Evolutionary conservation across 2,797 vertebrate species (phyloP), one percentile per base, ranked within the genome.

Genomic region (Argyrosomus regius): DNA sequence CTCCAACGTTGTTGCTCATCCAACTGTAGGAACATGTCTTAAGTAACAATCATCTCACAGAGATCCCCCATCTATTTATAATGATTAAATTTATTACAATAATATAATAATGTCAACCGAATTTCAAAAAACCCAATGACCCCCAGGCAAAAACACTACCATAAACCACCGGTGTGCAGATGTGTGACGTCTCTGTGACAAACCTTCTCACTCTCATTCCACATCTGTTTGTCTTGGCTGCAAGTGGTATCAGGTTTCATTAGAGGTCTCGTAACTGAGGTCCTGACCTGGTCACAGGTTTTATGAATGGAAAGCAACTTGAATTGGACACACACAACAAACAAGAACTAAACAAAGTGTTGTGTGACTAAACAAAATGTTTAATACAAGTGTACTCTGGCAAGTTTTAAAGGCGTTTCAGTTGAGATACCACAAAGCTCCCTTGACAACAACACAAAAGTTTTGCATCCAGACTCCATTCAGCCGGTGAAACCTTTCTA

Each of bases 1-100:
- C 20, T 75, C 9, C 43, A 50, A 18, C 52, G 9, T 70, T 61
- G 18, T 62, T 69, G 39, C 31, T 46, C 7, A 58, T 61, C 59
- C 0, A 78, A 56, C 39, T 43, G 41, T 3, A 61, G 26, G 0
- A 45, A 26, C 28, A 65, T 22, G 4, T 9, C n/a, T 49, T 24
- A 56, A 43, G 17, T 24, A 56, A 43, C 17, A 24, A 7, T 26
- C 10, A 48, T 24, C 16, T 41, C 56, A 56, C n/a, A 65, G 20
- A 50, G 22, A 58, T 65, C 54, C 8, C 16, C 8, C 6, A 41
- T 46, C 26, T 61, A 18, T 70, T 68, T 35, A 35, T 45, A 49
- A 68, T 41, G 2, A 16, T 6, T 10, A 11, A 58, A 56, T 45
- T 28, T 41, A 49, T 20, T 48, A 39, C 8, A 39, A 39, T 9